These are phyloP conservation scores for Pimephales promelas DNA, from an alignment of 2,113 vertebrate species.

Conservation along the genomic window DNA sequence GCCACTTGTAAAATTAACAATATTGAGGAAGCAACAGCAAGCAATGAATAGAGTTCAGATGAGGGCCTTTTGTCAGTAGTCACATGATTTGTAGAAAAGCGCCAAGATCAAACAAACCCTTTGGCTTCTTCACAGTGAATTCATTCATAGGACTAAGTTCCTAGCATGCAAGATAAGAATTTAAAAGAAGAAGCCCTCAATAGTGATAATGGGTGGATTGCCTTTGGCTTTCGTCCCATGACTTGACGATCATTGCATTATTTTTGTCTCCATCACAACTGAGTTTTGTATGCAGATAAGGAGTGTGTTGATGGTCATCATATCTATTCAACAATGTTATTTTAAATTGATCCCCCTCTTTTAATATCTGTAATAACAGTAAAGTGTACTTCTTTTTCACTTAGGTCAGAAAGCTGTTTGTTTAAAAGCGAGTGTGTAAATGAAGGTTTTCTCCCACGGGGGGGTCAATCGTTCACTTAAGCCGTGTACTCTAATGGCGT, in stretches of 20 bases:
- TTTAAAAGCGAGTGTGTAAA: neutral
- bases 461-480: slow-evolving; percentile 28
- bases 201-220: slow-evolving; percentile 43
- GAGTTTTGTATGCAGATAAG: neutral
- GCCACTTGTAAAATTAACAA: neutral
- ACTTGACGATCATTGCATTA: slow-evolving; percentile 1
- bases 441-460: slow-evolving; percentile 4
- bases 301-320: neutral
- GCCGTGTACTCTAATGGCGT: neutral
- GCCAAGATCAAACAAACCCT: slow-evolving; percentile 57
- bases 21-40: neutral
- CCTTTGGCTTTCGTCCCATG: slow-evolving; percentile 44
- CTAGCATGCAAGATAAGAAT: slow-evolving; percentile 37
- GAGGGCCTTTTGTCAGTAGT: slow-evolving; percentile 37
- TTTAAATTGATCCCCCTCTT: neutral
- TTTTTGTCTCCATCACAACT: neutral
- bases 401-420: neutral
- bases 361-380: neutral
- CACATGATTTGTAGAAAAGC: slow-evolving; percentile 44
- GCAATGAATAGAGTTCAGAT: neutral
- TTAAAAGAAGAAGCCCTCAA: slow-evolving; percentile 12
- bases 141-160: slow-evolving; percentile 45
- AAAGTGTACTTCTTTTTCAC: neutral
- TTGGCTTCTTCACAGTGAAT: slow-evolving; percentile 55
- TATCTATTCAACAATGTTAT: neutral